A percentile compares a stretch with the other conserved stretches of the same genome.
Conservation (phyloP, 2,113 vertebrate genomes). For the Microtus montanus region DNA sequence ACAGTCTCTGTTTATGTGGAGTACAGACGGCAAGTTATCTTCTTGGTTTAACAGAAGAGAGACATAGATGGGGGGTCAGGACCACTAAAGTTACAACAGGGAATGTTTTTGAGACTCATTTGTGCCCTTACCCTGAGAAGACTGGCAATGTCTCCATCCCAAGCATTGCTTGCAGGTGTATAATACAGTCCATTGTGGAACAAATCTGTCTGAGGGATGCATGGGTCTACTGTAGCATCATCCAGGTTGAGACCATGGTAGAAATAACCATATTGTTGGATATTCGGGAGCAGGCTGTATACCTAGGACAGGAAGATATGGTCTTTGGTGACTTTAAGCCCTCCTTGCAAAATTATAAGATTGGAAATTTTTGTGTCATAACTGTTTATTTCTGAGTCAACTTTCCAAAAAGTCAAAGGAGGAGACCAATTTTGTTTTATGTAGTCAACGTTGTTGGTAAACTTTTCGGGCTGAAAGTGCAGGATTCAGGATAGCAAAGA, state of each 20-base stretch:
- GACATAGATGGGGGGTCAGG: not conserved
- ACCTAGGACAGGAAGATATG: conserved; percentile 75
- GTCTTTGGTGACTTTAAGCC: not conserved
- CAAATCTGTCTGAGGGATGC: conserved; percentile 76
- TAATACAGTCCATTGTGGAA: conserved; percentile 86
- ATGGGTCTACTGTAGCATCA: conserved; percentile 65
- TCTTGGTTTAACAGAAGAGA: conserved; percentile 12
- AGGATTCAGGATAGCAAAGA: not conserved
- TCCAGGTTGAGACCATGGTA: conserved; percentile 80
- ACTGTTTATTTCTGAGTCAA: not conserved
- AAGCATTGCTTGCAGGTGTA: conserved; percentile 76
- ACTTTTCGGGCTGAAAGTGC: not conserved
- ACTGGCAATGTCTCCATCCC: conserved; percentile 79
- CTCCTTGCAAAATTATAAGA: not conserved
- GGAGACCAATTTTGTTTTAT: not conserved
- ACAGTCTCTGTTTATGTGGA: not conserved
- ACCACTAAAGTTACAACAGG: conserved; percentile 18
- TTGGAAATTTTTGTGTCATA: not conserved
- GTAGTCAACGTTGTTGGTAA: not conserved
- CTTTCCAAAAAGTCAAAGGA: not conserved
- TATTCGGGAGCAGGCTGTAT: conserved; percentile 62
- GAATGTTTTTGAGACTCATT: not conserved
- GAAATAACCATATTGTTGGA: conserved; percentile 77
- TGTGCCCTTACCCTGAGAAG: conserved; percentile 79
- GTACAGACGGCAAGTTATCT: not conserved